Conservation (phyloP, 2,113 vertebrate genomes). For the Egretta garzetta region DNA sequence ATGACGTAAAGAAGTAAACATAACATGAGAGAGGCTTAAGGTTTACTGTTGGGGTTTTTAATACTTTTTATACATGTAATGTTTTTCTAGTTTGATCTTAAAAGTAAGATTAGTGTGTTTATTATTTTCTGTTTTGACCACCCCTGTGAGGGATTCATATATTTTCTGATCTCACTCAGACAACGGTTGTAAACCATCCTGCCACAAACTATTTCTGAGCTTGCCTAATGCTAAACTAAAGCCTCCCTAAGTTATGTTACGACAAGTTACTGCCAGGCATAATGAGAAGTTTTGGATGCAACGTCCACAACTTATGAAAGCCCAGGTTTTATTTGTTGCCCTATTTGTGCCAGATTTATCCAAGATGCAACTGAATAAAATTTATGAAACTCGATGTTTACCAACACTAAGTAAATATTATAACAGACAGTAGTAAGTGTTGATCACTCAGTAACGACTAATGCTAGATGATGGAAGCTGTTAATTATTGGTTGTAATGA, state of each 20-base stretch:
- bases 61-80: not conserved
- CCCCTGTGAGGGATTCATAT: not conserved
- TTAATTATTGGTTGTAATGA: not conserved
- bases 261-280: not conserved
- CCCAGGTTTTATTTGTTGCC: slow-evolving; percentile 17
- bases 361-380: not conserved
- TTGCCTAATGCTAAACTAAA: slow-evolving; percentile 15
- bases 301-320: not conserved
- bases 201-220: slow-evolving; percentile 2
- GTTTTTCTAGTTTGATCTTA: not conserved
- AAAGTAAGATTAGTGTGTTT: not conserved
- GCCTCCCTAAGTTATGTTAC: not conserved
- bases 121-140: not conserved
- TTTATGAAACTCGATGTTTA: slow-evolving; percentile 15
- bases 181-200: not conserved
- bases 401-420: not conserved
- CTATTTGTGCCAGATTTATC: not conserved
- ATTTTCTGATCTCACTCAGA: not conserved
- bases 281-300: slow-evolving; percentile 5
- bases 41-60: not conserved
- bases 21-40: not conserved
- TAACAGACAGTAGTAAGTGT: not conserved
- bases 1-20: not conserved
- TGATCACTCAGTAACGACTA: not conserved
- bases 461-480: not conserved